Conservation (phyloP, 2,888 invertebrate genomes). For the Nephrotoma appendiculata region DNA sequence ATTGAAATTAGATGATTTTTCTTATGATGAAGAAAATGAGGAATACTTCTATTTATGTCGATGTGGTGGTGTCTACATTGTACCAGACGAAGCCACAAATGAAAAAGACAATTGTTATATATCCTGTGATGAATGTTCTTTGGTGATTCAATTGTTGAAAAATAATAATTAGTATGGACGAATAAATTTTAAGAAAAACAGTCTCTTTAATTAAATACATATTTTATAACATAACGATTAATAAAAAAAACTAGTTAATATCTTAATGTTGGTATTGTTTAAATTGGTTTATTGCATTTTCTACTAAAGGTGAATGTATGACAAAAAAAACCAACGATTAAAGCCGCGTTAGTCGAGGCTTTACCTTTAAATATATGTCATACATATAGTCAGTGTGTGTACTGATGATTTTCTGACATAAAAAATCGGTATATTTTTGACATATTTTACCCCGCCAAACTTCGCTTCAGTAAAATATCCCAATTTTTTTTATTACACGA, state of each 20-base stretch:
- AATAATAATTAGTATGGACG: neutral
- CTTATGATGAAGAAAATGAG: constrained; percentile 26
- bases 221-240: neutral
- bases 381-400: no score
- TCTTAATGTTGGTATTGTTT: neutral
- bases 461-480: no score
- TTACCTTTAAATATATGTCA: no score
- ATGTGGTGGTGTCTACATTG: constrained; percentile 45
- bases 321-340: no score
- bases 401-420: no score
- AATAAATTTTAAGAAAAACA: neutral
- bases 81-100: constrained; percentile 18
- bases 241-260: neutral
- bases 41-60: constrained; percentile 45
- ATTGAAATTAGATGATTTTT: constrained; percentile 37
- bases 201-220: neutral
- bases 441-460: no score
- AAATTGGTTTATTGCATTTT: no score
- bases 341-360: no score
- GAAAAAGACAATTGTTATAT: constrained; percentile 35
- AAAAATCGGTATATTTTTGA: no score
- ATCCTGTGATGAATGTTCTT: constrained; percentile 60
- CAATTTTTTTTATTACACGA: no score
- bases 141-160: constrained; percentile 35
- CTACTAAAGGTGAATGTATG: no score